Conservation (phyloP, 2,888 invertebrate species). For the Miltochrista miniata region DNA sequence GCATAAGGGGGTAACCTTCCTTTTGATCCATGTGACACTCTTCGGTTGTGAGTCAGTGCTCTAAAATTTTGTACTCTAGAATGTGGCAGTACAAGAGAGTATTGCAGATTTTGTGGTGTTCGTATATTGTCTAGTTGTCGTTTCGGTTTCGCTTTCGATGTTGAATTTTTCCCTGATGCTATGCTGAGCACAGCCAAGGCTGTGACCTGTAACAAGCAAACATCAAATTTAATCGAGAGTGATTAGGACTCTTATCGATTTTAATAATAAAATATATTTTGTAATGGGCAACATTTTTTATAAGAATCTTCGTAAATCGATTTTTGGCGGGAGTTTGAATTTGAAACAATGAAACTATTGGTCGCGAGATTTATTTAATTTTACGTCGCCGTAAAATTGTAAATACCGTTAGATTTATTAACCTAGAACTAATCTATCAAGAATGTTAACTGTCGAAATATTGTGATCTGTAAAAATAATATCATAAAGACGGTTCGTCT, state of each 20-base stretch:
- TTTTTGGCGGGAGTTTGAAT: not conserved
- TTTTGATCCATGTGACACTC: constrained; percentile 79
- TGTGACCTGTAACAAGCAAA: constrained; percentile 81
- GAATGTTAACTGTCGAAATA: too few relatives aligned
- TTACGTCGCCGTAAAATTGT: too few relatives aligned
- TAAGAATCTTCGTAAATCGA: not conserved
- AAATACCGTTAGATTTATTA: too few relatives aligned
- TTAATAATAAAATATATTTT: constrained; percentile 11
- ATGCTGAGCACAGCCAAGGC: constrained; percentile 81
- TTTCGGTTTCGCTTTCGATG: constrained; percentile 79
- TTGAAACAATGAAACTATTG: too few relatives aligned
- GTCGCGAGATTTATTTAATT: too few relatives aligned
- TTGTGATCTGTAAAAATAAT: too few relatives aligned
- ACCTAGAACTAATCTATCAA: too few relatives aligned
- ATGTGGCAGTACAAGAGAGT: constrained; percentile 83
- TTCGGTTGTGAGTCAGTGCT: constrained; percentile 76
- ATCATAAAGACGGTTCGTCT: too few relatives aligned
- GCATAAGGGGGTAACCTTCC: constrained; percentile 87
- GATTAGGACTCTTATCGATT: constrained; percentile 5
- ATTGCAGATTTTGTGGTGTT: constrained; percentile 84
- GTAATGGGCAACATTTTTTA: constrained; percentile 14
- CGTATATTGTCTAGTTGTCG: constrained; percentile 81
- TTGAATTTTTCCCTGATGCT: constrained; percentile 75
- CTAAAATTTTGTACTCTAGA: constrained; percentile 81
- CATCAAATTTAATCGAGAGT: constrained; percentile 8